A percentile compares a stretch with the other conserved stretches of the same genome.
Conservation (phyloP, 2,888 invertebrate genomes). For the Theretra japonica region DNA sequence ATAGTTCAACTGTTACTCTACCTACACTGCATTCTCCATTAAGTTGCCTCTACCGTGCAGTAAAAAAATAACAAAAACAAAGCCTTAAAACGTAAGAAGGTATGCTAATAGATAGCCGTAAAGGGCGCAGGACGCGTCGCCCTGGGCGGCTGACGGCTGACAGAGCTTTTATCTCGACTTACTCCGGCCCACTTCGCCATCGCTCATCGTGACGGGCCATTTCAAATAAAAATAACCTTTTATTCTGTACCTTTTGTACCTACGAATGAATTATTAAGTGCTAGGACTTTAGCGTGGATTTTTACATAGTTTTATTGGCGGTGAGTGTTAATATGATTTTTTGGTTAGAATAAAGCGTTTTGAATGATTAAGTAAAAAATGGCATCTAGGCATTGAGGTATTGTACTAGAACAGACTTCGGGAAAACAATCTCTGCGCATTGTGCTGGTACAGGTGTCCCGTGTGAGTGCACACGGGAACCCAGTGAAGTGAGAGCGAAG, state of each 20-base stretch:
- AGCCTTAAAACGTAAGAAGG: slow-evolving; percentile 1
- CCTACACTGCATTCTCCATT: not conserved
- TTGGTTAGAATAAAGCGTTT: too few relatives aligned
- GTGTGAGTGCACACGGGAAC: too few relatives aligned
- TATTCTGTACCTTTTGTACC: slow-evolving; percentile 29
- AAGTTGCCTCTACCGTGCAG: not conserved
- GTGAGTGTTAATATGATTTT: too few relatives aligned
- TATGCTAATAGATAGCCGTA: slow-evolving; percentile 39
- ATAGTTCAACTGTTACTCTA: too few relatives aligned
- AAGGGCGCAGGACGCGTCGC: slow-evolving; percentile 36
- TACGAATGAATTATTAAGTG: slow-evolving; percentile 25
- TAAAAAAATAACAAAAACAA: not conserved
- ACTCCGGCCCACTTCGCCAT: slow-evolving; percentile 24
- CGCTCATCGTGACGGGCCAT: slow-evolving; percentile 35
- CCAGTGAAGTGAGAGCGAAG: too few relatives aligned
- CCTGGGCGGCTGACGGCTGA: slow-evolving; percentile 37
- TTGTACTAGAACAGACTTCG: too few relatives aligned
- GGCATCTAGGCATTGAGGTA: too few relatives aligned
- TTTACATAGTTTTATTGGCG: not conserved
- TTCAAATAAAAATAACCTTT: slow-evolving; percentile 36
- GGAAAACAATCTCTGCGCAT: too few relatives aligned
- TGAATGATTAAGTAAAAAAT: too few relatives aligned
- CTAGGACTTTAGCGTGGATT: not conserved
- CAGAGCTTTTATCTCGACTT: slow-evolving; percentile 43
- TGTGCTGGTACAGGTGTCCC: too few relatives aligned